These are phyloP conservation scores for Drosophila ustulata DNA, from an alignment of 2,888 invertebrate species.

Conservation along the genomic window DNA sequence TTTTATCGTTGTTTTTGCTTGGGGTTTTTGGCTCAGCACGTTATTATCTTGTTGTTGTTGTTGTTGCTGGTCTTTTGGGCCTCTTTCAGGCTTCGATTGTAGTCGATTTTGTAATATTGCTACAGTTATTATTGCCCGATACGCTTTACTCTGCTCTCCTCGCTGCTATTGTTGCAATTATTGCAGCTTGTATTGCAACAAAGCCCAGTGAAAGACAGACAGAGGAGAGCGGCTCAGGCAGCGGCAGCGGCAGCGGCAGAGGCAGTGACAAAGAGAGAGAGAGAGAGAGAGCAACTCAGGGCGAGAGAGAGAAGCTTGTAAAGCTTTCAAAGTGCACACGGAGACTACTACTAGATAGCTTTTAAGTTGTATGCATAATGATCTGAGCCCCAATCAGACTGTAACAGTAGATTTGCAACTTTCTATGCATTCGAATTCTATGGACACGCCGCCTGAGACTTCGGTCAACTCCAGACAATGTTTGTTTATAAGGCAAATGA, in stretches of 20 bases:
- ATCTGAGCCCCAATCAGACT: conserved; percentile 37
- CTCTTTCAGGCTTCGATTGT: conserved; percentile 47
- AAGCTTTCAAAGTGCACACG: conserved; percentile 48
- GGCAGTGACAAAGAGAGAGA: conserved; percentile 14
- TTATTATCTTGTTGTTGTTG: conserved; percentile 54
- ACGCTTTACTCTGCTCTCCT: conserved; percentile 64
- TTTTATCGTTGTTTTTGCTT: conserved; percentile 29
- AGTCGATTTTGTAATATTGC: conserved; percentile 76
- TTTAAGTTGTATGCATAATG: conserved; percentile 45
- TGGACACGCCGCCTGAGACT: conserved; percentile 30
- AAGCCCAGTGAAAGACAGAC: conserved; percentile 53
- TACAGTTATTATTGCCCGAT: conserved; percentile 74
- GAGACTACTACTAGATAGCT: conserved; percentile 40
- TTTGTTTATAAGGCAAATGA: conserved; percentile 32
- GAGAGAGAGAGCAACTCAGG: conserved; percentile 7
- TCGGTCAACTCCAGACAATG: not conserved
- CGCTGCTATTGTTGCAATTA: conserved; percentile 69
- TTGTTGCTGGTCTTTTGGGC: conserved; percentile 29
- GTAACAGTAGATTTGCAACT: conserved; percentile 60
- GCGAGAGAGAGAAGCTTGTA: conserved; percentile 30
- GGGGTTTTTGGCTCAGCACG: conserved; percentile 23
- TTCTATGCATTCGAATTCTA: conserved; percentile 64
- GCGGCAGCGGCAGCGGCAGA: not conserved
- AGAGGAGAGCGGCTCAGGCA: conserved; percentile 6
- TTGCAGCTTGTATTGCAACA: conserved; percentile 75